A percentile compares a stretch with the other conserved stretches of the same genome.
Conservation (phyloP, 2,888 invertebrate genomes). For the Dendrolimus pini region DNA sequence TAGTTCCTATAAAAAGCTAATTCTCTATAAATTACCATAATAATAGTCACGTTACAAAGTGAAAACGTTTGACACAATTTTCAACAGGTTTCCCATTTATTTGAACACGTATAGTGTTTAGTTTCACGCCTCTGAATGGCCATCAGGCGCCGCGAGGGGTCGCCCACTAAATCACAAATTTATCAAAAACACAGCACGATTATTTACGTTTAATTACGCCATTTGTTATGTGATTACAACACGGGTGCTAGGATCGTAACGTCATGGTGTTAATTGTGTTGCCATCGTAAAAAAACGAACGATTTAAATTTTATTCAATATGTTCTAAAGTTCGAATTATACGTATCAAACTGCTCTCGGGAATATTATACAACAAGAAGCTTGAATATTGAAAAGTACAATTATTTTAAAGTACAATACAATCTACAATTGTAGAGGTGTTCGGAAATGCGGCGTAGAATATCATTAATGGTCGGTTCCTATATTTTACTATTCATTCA, state of each 20-base stretch:
- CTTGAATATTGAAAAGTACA: too few relatives aligned
- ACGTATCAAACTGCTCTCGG: too few relatives aligned
- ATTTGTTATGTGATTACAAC: conserved; percentile 3
- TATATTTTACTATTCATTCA: too few relatives aligned
- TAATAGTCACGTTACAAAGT: neutral
- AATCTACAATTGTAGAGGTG: too few relatives aligned
- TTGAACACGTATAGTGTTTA: neutral
- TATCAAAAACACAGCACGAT: neutral
- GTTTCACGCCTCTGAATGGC: neutral
- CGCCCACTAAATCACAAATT: neutral
- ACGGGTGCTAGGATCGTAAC: conserved; percentile 3
- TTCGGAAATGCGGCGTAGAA: too few relatives aligned
- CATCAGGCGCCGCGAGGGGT: neutral
- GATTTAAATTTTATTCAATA: too few relatives aligned
- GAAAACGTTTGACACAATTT: neutral
- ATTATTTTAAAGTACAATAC: too few relatives aligned
- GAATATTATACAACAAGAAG: too few relatives aligned
- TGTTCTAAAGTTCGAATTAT: too few relatives aligned
- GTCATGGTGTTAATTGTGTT: neutral
- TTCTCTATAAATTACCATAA: too few relatives aligned
- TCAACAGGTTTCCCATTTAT: neutral
- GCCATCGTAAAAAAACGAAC: neutral
- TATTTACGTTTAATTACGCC: conserved; percentile 7
- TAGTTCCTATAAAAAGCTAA: too few relatives aligned
- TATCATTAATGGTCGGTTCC: too few relatives aligned